phyloP scores from a whole-genome alignment of 2,113 vertebrate species.

The Chloroceryle aenea region DNA sequence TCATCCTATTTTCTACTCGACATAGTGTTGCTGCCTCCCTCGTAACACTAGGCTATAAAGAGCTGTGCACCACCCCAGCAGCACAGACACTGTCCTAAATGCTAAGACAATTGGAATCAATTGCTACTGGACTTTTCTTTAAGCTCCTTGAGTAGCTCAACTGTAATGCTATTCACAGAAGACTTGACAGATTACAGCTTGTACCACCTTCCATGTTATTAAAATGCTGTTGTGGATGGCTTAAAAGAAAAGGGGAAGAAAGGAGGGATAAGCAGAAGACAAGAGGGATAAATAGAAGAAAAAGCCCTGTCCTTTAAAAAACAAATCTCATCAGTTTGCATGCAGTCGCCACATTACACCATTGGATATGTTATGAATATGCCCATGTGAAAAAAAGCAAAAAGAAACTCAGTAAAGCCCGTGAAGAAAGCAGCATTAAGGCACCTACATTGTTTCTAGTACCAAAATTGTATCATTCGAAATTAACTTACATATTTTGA shows the following conservation, averaged over 20 bases:
- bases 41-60: neutral
- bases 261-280: neutral
- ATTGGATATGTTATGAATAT: neutral
- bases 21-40: neutral
- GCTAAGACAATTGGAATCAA: neutral
- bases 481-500: neutral
- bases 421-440: neutral
- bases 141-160: neutral
- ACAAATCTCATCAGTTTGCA: neutral
- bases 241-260: neutral
- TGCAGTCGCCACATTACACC: neutral
- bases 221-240: neutral
- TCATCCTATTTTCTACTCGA: neutral
- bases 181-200: neutral
- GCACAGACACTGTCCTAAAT: neutral
- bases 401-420: neutral
- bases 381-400: neutral
- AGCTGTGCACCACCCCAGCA: neutral
- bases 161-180: neutral
- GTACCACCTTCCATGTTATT: neutral
- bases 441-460: neutral
- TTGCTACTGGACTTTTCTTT: neutral
- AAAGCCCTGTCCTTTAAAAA: neutral
- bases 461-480: neutral
- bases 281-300: neutral